Percentiles rank a stretch among this genome's conserved stretches.
These are phyloP conservation scores for Augochlorella aurata DNA, from an alignment of 2,888 invertebrate species.

Conservation along the genomic window DNA sequence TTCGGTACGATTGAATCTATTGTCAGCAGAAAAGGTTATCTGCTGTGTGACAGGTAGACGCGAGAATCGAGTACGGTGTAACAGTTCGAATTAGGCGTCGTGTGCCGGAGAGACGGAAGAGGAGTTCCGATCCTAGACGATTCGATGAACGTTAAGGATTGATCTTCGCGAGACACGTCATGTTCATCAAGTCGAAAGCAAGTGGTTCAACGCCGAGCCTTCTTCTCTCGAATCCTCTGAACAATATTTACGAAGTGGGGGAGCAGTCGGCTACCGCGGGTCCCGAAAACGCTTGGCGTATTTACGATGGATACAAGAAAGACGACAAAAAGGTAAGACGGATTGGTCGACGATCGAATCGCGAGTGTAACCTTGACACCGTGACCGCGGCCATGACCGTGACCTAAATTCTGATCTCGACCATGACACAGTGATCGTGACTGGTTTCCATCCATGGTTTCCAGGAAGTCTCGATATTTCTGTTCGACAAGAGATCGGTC, in stretches of 20 bases:
- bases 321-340: slow-evolving; percentile 92
- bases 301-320: slow-evolving; percentile 94
- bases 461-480: slow-evolving; percentile 96
- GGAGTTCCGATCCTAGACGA: neutral
- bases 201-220: slow-evolving; percentile 82
- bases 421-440: neutral
- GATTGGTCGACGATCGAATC: neutral
- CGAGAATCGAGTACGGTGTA: neutral
- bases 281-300: slow-evolving; percentile 95
- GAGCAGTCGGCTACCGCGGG: slow-evolving; percentile 91
- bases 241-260: slow-evolving; percentile 93
- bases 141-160: slow-evolving; percentile 40
- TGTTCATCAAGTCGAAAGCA: slow-evolving; percentile 90
- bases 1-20: neutral
- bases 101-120: neutral
- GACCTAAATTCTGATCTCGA: no score
- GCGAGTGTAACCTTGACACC: neutral
- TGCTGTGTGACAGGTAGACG: neutral
- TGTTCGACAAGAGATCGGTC: slow-evolving; percentile 95
- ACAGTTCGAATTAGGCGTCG: neutral
- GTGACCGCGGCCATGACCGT: neutral
- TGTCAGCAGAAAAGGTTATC: neutral
- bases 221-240: slow-evolving; percentile 91
- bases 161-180: slow-evolving; percentile 79
- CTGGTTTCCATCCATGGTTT: slow-evolving; percentile 55